Evolutionary conservation across 2,888 invertebrate genomes (phyloP).

Genomic region (Pterostichus niger): DNA sequence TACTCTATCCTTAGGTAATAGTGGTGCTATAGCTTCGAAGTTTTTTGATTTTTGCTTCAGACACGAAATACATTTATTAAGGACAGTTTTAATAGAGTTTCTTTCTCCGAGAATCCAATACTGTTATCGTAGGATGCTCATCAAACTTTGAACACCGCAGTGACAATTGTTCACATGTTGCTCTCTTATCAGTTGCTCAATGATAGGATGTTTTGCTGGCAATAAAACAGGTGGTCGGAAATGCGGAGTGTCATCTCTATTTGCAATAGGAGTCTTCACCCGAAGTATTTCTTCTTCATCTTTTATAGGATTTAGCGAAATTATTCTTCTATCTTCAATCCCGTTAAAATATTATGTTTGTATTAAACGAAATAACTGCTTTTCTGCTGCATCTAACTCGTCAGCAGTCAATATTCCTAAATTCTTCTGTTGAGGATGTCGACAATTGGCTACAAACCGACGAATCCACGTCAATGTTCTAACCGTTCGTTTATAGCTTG

Average conservation of each 20-base stretch:
- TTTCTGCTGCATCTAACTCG: no score
- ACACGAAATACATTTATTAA: conserved; percentile 68
- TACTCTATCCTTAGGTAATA: conserved; percentile 71
- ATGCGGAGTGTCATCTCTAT: neutral
- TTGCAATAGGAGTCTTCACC: neutral
- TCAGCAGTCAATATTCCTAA: no score
- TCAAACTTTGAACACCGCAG: conserved; percentile 67
- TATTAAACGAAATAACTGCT: no score
- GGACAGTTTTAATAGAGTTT: conserved; percentile 66
- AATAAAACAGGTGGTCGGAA: neutral
- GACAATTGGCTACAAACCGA: no score
- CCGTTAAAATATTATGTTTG: no score
- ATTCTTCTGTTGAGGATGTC: neutral
- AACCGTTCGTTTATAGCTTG: neutral
- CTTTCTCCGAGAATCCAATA: conserved; percentile 69
- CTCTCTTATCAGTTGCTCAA: neutral
- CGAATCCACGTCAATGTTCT: neutral
- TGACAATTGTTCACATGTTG: neutral
- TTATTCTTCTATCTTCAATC: no score
- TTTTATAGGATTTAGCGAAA: no score
- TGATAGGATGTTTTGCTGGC: neutral
- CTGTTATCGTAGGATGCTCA: conserved; percentile 68
- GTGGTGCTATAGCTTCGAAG: conserved; percentile 68
- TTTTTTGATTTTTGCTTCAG: conserved; percentile 68
- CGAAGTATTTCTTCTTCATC: neutral